Conservation (phyloP, 2,797 vertebrate genomes). For the Acipenser oxyrinchus region DNA sequence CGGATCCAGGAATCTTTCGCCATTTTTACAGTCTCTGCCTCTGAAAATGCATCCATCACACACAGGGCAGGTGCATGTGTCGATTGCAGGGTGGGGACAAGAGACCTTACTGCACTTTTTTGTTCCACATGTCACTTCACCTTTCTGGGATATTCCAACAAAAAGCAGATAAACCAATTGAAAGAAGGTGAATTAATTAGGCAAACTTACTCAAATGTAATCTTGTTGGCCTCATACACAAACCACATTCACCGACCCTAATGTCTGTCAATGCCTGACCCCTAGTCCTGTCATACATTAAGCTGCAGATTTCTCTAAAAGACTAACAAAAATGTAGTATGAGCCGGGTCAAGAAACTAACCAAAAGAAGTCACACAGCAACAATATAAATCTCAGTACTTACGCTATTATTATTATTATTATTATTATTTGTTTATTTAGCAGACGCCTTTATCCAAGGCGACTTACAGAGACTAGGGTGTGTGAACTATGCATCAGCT, state of each 20-base stretch:
- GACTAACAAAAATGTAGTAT: too few relatives aligned
- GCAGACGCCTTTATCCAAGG: too few relatives aligned
- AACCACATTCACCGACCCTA: background rate
- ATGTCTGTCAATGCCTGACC: background rate
- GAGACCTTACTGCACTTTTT: conserved; percentile 44
- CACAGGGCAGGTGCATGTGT: conserved; percentile 58
- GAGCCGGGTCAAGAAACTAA: too few relatives aligned
- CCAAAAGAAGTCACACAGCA: too few relatives aligned
- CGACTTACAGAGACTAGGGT: too few relatives aligned
- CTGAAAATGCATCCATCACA: conserved; percentile 65
- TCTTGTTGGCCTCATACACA: background rate
- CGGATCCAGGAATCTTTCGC: conserved; percentile 61
- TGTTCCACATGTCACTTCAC: conserved; percentile 52
- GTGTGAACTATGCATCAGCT: too few relatives aligned
- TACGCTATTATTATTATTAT: too few relatives aligned
- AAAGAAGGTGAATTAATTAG: too few relatives aligned
- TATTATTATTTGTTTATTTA: too few relatives aligned
- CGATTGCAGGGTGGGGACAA: conserved; percentile 60
- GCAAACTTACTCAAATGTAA: too few relatives aligned
- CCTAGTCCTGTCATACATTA: too few relatives aligned
- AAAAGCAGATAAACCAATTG: conserved; percentile 9
- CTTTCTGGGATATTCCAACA: conserved; percentile 43
- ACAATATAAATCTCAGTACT: background rate
- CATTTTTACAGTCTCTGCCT: conserved; percentile 49
- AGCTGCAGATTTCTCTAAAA: too few relatives aligned